Evolutionary conservation across 1,140 invertebrate genomes (phyloP), one percentile per base, ranked within the genome.

Genomic region (Drosophila carrolli): DNA sequence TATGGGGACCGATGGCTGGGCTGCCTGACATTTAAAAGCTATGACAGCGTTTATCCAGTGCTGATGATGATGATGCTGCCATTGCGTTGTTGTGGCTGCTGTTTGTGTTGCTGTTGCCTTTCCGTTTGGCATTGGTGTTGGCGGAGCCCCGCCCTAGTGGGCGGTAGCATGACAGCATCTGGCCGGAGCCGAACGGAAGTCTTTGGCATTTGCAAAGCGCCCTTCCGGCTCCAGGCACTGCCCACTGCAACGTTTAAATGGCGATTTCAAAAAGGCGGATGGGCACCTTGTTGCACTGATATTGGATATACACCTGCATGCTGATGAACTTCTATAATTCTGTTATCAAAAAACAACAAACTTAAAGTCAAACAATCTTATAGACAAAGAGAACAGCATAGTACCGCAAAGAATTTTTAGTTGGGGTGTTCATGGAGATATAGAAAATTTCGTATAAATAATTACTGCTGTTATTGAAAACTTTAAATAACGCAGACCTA

Each of bases 21-120:
- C 53, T 56, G 51, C 41, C 66, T 84, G 84, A 89, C 84, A 89
- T 89, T 89, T 89, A 89, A 89, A 78, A 58, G 83, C 71, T 72
- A 80, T 73, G 79, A 76, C 83, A 88, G 75, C 72, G 75, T 83
- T 86, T 80, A 80, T 86, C 79, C 79, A 43, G 16, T 62, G 71
- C 51, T 40, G 32, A 51, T 47, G 59, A 53, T 65, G 29, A 65
- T 53, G 60, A 19, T 65, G 62, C n/a, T 60, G 50, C 38, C 75
- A 27, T 32, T 50, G 48, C 37, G 9, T 51, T 61, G 35, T 8
- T 56, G 29, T 19, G 51, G 32, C 38, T 62, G 35, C 23, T 9
- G 35, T n/a, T 63, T 50, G 43, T 47, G 48, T 13, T 68, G 62
- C n/a, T 46, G 13, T 40, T 32, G 61, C 35, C 14, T 10, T 60